These are phyloP conservation scores for Lepidocyrtoides sp. DNA, from an alignment of 2,888 invertebrate genomes.

Conservation along the genomic window DNA sequence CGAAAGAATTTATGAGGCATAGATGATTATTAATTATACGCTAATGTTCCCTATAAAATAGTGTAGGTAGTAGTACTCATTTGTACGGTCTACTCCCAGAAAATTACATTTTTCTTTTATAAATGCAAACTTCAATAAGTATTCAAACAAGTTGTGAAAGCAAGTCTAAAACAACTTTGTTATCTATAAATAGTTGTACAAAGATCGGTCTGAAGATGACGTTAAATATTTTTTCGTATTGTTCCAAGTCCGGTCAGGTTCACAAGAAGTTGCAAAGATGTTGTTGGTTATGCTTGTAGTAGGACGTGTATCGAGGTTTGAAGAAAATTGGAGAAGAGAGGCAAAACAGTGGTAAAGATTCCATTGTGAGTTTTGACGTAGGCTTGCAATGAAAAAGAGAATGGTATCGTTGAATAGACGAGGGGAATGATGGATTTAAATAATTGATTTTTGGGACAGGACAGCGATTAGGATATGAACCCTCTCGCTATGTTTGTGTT, in stretches of 20 bases:
- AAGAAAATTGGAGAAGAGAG: neutral
- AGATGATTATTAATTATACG: constrained; percentile 26
- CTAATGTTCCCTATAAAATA: neutral
- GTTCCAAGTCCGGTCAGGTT: neutral
- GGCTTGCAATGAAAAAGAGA: neutral
- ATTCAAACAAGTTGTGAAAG: no score
- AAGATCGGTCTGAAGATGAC: no score
- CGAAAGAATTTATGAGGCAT: neutral
- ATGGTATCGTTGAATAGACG: neutral
- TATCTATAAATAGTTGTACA: no score
- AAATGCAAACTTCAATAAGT: no score
- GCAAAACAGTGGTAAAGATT: neutral
- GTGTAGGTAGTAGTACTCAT: no score
- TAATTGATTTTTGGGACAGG: constrained; percentile 57
- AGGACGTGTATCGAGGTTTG: neutral
- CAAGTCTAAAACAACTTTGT: no score
- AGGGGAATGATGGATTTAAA: constrained; percentile 52
- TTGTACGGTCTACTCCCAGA: neutral
- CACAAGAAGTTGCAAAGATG: neutral
- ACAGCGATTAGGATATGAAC: constrained; percentile 17
- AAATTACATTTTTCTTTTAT: neutral
- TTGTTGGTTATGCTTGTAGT: neutral
- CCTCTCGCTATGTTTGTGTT: neutral
- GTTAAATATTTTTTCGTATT: no score
- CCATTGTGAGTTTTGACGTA: neutral